Evolutionary conservation across 1,140 invertebrate species (phyloP).

Genomic region (Archegozetes longisetosus): DNA sequence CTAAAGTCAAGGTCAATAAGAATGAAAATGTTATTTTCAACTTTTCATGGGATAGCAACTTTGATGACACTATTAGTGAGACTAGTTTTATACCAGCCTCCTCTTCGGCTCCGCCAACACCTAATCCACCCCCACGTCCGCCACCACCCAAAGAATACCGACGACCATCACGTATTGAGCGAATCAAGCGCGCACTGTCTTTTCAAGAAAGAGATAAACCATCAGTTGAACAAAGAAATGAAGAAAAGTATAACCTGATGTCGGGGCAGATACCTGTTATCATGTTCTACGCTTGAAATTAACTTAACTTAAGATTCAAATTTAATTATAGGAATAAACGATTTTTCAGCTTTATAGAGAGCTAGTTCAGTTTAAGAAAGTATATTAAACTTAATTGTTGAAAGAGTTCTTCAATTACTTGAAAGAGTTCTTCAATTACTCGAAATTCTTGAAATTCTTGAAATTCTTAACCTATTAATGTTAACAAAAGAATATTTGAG

Average conservation of each 20-base stretch:
- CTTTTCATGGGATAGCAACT: slow-evolving; percentile 4
- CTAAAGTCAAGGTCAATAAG: slow-evolving; percentile 1
- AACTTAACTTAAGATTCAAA: no score
- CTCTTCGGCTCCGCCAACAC: slow-evolving; percentile 4
- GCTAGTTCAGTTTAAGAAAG: no score
- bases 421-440: no score
- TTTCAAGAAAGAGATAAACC: not conserved
- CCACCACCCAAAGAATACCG: slow-evolving; percentile 10
- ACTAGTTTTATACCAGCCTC: not conserved
- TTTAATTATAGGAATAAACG: no score
- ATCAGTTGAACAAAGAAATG: not conserved
- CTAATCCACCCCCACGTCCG: slow-evolving; percentile 7
- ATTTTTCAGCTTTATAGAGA: no score
- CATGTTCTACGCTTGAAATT: slow-evolving; percentile 1
- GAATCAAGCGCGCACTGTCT: slow-evolving; percentile 9
- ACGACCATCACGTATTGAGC: slow-evolving; percentile 8
- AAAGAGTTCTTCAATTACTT: no score
- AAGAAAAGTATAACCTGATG: not conserved
- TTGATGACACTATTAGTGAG: not conserved
- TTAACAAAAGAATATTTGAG: no score
- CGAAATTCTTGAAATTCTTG: no score
- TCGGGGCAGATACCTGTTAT: slow-evolving; percentile 10
- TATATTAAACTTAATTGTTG: no score
- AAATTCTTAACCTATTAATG: no score
- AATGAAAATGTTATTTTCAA: slow-evolving; percentile 11